Evolutionary conservation across 2,888 invertebrate species (phyloP).

Genomic region (Coleophora flavipennella): DNA sequence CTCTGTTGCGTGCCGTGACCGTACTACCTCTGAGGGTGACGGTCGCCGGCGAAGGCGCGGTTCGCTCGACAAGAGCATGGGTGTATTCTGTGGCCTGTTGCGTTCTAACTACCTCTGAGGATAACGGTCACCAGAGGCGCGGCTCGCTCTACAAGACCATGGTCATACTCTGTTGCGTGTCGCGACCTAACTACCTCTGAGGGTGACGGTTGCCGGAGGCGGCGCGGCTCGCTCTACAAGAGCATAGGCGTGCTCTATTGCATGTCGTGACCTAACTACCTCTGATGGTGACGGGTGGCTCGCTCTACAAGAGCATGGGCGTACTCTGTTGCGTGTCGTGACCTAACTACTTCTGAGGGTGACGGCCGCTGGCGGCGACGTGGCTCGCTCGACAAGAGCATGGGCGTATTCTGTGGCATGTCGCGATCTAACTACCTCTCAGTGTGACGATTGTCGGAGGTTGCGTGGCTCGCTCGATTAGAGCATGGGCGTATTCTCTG

Average conservation of each 20-base stretch:
- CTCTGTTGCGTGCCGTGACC: too few species aligned
- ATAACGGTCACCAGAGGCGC: too few species aligned
- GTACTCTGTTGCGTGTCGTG: constrained; percentile 85
- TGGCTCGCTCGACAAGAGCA: constrained; percentile 84
- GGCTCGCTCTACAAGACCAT: too few species aligned
- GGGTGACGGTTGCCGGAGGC: constrained; percentile 77
- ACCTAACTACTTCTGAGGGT: constrained; percentile 84
- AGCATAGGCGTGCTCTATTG: constrained; percentile 87
- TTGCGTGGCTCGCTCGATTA: constrained; percentile 83
- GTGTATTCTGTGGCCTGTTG: too few species aligned
- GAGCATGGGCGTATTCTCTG: constrained; percentile 85
- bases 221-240: constrained; percentile 83
- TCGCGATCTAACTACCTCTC: constrained; percentile 85
- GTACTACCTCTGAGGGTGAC: constrained; percentile 83
- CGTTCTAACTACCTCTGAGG: too few species aligned
- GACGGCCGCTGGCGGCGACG: constrained; percentile 78
- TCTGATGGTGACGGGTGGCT: constrained; percentile 80
- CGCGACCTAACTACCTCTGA: constrained; percentile 87
- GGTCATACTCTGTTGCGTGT: too few species aligned
- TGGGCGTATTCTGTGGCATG: constrained; percentile 85
- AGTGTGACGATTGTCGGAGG: constrained; percentile 78
- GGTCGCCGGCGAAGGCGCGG: too few species aligned
- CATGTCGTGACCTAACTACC: constrained; percentile 83
- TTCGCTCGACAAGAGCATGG: too few species aligned
- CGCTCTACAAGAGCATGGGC: constrained; percentile 86